A percentile compares a stretch with the other conserved stretches of the same genome.
phyloP scores from a whole-genome alignment of 2,797 vertebrate genomes.

The Dryobates pubescens region DNA sequence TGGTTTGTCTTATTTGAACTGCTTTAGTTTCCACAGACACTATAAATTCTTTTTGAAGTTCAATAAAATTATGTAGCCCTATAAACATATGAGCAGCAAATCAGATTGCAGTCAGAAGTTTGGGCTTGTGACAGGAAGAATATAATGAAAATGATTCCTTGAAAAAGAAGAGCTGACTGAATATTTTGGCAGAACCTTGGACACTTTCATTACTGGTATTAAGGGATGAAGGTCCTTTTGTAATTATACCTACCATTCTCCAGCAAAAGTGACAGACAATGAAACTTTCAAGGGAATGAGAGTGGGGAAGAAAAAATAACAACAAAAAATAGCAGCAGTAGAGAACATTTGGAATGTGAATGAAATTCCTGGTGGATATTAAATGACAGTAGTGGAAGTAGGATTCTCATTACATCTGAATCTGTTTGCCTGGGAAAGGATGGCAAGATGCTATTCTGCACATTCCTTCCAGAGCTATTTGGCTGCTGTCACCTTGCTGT shows the following conservation, averaged over 20 bases:
- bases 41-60: constrained; percentile 37
- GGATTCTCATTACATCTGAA: neutral
- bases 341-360: neutral
- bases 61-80: constrained; percentile 24
- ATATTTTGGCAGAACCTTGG: constrained; percentile 12
- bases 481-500: neutral
- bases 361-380: neutral
- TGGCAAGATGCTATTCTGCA: neutral
- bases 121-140: constrained; percentile 31
- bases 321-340: neutral
- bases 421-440: neutral
- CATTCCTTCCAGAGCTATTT: neutral
- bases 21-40: constrained; percentile 15
- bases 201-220: neutral
- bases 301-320: neutral
- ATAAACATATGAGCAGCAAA: constrained; percentile 47
- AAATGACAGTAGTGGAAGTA: neutral
- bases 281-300: neutral
- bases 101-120: constrained; percentile 17
- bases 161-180: constrained; percentile 6
- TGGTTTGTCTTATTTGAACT: constrained; percentile 18
- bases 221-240: neutral
- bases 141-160: constrained; percentile 42
- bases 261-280: neutral
- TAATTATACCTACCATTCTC: neutral